phyloP scores from a whole-genome alignment of 2,888 invertebrate species.

The Ypsolopha scabrella region DNA sequence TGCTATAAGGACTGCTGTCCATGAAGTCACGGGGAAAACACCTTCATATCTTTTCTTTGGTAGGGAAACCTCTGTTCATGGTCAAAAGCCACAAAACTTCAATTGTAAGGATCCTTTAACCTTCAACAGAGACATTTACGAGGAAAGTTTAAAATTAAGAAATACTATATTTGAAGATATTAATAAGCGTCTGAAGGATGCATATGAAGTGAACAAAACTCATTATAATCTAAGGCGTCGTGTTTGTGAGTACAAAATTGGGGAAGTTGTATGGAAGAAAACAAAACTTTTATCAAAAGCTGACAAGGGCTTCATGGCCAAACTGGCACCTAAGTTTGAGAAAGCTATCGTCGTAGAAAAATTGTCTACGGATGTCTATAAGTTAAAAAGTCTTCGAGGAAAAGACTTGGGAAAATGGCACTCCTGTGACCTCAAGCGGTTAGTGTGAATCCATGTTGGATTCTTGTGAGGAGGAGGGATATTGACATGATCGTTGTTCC shows the following conservation, averaged over 20 bases:
- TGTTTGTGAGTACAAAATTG: neutral
- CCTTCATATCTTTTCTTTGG: slow-evolving; percentile 17
- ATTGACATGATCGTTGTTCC: neutral
- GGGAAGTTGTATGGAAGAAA: slow-evolving; percentile 10
- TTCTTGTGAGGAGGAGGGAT: neutral
- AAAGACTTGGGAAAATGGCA: neutral
- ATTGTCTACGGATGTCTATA: neutral
- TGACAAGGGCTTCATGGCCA: slow-evolving; percentile 6
- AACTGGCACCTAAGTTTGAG: slow-evolving; percentile 10
- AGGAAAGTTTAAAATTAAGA: neutral
- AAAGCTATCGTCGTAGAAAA: neutral
- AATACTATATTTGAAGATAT: neutral
- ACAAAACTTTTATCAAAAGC: slow-evolving; percentile 11
- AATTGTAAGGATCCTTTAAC: neutral
- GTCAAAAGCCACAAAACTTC: neutral
- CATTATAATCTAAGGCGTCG: neutral
- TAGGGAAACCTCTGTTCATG: slow-evolving; percentile 11
- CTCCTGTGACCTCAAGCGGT: neutral
- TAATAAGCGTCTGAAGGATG: neutral
- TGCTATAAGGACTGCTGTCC: slow-evolving; percentile 18
- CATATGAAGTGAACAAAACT: neutral
- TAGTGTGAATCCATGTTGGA: neutral
- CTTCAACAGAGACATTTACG: neutral
- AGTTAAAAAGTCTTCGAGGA: neutral
- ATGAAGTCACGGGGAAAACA: slow-evolving; percentile 17